Base-by-base conservation (phyloP, 1,140 invertebrate genomes). In the Lordiphosa mommai region DNA sequence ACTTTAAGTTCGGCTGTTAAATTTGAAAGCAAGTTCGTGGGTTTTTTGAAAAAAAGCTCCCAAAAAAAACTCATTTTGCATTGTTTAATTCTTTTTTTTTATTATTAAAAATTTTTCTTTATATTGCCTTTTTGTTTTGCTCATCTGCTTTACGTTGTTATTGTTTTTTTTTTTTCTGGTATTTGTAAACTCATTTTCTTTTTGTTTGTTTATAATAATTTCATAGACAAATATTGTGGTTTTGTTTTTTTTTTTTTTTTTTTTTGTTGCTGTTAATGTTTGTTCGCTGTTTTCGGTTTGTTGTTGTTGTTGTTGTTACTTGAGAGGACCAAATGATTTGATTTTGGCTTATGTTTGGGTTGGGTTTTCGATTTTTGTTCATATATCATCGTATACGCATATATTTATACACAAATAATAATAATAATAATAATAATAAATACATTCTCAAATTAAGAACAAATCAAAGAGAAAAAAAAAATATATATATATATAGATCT, bases 61-160 rank as follows among this genome's bases (percentile, higher is more conserved):
- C 17, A 0, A 1, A 23, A 1, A 27, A 27, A 27, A 27, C 6
- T 6, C 23, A 27, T 37, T 14, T 37, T 61, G 17, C 44, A 46
- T 61, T 46, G 61, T 80, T 82, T 63, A 76, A 63, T 82, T 82
- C 23, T 27, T 27, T 27, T 27, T 23, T 23, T 80, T 76, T 82
- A 76, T 80, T 80, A 71, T 80, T 80, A 80, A 82, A 80, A 80
- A 74, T 74, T 64, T 64, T 67, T 76, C 53, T 80, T 68, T 80
- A 80, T 80, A 76, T 80, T 80, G 76, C 76, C 65, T 61, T 73
- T 72, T 82, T 33, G 32, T 60, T 60, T 76, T 82, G 64, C 63
- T 73, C 63, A 43, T 80, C 56, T 67, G 29, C 51, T 68, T 51
- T 51, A 34, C 36, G 33, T 60, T 40, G 27, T 68, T 36, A 13